Conservation (phyloP, 2,888 invertebrate species). For the Carterocephalus palaemon region DNA sequence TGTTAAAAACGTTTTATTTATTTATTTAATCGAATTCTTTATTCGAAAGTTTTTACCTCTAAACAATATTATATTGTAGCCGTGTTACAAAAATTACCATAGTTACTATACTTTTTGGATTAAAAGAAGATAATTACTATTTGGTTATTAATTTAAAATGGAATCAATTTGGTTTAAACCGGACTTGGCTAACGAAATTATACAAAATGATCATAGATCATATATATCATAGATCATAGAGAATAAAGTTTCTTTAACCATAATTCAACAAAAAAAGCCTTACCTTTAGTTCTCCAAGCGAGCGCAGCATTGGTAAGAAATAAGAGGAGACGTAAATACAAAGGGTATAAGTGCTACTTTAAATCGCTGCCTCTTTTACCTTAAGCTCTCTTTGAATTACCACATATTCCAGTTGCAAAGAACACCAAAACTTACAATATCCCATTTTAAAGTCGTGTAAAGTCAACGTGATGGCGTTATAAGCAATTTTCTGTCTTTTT, state of each 20-base stretch:
- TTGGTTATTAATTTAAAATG: slow-evolving; percentile 41
- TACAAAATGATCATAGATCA: slow-evolving; percentile 60
- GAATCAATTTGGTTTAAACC: slow-evolving; percentile 59
- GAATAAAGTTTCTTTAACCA: no score
- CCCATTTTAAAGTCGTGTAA: slow-evolving; percentile 56
- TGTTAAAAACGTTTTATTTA: no score
- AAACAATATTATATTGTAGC: not conserved
- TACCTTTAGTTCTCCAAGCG: no score
- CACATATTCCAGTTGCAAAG: slow-evolving; percentile 33
- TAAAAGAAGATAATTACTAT: no score
- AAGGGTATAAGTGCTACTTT: not conserved
- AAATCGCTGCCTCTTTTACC: slow-evolving; percentile 5
- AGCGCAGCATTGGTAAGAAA: no score
- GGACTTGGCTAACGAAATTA: slow-evolving; percentile 60
- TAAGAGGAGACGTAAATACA: no score
- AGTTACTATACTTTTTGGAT: slow-evolving; percentile 1
- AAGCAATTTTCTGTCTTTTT: slow-evolving; percentile 27
- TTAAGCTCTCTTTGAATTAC: slow-evolving; percentile 12
- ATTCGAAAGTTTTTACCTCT: no score
- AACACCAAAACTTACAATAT: slow-evolving; percentile 50
- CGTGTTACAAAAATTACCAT: not conserved
- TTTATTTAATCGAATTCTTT: no score
- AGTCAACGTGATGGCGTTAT: slow-evolving; percentile 26
- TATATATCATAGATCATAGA: no score
- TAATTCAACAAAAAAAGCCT: no score